Evolutionary conservation across 2,797 vertebrate genomes (phyloP).

Genomic region (Chrysolophus pictus): DNA sequence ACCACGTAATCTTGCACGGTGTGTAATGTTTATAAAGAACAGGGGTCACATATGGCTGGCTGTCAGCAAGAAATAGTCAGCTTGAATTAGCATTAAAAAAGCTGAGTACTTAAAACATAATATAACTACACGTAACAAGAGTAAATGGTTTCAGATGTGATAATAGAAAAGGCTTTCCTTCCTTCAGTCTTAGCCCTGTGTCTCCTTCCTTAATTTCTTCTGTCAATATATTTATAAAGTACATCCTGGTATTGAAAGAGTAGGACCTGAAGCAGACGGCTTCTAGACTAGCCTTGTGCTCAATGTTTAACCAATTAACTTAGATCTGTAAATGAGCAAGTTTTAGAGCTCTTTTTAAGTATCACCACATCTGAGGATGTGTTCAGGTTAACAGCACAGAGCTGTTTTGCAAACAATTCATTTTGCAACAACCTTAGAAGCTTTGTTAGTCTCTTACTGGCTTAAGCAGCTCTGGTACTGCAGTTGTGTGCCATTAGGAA

Average conservation of each 20-base stretch:
- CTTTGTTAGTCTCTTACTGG: conserved; percentile 3
- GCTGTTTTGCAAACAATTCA: background rate
- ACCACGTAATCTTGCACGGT: background rate
- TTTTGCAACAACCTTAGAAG: conserved; percentile 35
- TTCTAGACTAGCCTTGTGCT: background rate
- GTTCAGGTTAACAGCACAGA: background rate
- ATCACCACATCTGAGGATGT: background rate
- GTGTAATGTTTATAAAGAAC: conserved; percentile 44
- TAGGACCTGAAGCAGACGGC: background rate
- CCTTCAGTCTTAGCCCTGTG: background rate
- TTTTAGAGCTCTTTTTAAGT: conserved; percentile 22
- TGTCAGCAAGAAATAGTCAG: conserved; percentile 40
- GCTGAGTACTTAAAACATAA: conserved; percentile 40
- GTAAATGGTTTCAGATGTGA: conserved; percentile 40
- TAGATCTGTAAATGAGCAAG: conserved; percentile 29
- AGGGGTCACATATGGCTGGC: background rate
- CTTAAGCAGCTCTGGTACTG: background rate
- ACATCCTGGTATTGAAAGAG: conserved; percentile 9
- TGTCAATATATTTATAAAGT: conserved; percentile 50
- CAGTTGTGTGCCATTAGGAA: background rate
- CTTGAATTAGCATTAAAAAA: conserved; percentile 53
- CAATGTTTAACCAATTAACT: background rate
- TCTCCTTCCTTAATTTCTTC: conserved; percentile 44
- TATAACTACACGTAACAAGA: conserved; percentile 36
- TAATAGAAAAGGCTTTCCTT: background rate